Base-by-base conservation (phyloP, 2,113 vertebrate species). In the Agapornis roseicollis region DNA sequence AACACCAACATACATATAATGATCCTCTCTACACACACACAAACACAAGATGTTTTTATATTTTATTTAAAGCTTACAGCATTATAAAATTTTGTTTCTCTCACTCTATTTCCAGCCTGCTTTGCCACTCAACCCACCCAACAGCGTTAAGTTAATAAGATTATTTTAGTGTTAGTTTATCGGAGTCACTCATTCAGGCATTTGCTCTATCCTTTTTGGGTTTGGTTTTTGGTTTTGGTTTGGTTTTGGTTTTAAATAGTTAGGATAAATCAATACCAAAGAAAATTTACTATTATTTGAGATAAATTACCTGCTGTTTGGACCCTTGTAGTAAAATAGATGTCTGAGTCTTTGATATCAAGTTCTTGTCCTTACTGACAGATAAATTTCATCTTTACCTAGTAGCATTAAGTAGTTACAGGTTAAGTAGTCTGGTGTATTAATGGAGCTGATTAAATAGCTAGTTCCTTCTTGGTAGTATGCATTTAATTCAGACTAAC, bases 51-150 rank as follows among this genome's bases (percentile, higher is more conserved):
- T 86, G 49, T 88, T 97, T 97, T 97, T 95, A 98, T 97, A 93
- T 98, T 98, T 98, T 98, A 98, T 98, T 97, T 98, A 98, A 96
- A 94, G 76, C 74, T 85, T 95, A 85, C 74, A 91, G 91, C 17
- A 6, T 95, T 97, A 97, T 89, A 24, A 72, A 79, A 82, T 94
- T 80, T 96, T 89, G 47, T 92, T 97, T 93, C 80, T 46, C 64
- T 95, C 29, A 46, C 66, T 94, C 77, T 88, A 41, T 95, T 97
- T 96, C 73, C 49, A 92, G 94, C 41, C 52, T 92, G 84, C 95
- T 97, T 96, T 89, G 94, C 49, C 52, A 91, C 60, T 97, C 94
- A 94, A 91, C 78, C 46, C 72, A 78, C 89, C 88, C 69, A 96
- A 85, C 68, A 97, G 90, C 66, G 71, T 96, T 96, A 96, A 96